These are phyloP conservation scores for Lonchura striata DNA, from an alignment of 2,113 vertebrate species.

Conservation along the genomic window DNA sequence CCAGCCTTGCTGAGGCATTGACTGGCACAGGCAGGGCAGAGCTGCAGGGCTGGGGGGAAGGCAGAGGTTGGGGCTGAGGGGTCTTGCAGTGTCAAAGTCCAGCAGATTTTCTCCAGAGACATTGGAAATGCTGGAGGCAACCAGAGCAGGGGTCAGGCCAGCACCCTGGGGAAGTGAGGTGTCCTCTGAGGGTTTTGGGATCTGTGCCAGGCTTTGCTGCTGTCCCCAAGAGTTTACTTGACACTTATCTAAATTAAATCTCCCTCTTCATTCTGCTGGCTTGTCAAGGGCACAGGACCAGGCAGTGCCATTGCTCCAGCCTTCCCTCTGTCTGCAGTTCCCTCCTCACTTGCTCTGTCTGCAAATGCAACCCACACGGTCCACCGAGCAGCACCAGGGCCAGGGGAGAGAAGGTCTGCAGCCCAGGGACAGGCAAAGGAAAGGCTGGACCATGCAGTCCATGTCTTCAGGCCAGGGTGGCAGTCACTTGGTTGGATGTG, in stretches of 20 bases:
- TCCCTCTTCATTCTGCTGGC: not conserved
- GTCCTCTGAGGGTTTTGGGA: not conserved
- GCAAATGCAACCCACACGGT: fast-evolving
- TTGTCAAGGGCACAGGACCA: not conserved
- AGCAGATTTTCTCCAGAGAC: not conserved
- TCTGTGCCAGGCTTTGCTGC: not conserved
- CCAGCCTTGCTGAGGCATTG: fast-evolving
- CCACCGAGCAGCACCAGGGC: not conserved
- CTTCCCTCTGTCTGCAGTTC: not conserved
- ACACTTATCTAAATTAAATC: constrained; percentile 59
- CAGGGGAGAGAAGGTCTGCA: not conserved
- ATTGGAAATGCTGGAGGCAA: not conserved
- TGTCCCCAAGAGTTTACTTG: not conserved
- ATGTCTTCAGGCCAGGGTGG: not conserved
- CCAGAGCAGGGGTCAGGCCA: not conserved
- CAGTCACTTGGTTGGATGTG: fast-evolving
- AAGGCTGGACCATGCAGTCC: not conserved
- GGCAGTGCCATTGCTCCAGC: not conserved
- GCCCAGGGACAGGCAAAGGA: not conserved
- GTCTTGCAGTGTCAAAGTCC: not conserved
- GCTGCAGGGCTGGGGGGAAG: fast-evolving
- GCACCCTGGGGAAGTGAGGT: not conserved
- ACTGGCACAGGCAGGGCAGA: not conserved
- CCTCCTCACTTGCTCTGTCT: fast-evolving
- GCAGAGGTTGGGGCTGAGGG: not conserved